Conservation (phyloP, 2,797 vertebrate species). For the Antrozous pallidus region DNA sequence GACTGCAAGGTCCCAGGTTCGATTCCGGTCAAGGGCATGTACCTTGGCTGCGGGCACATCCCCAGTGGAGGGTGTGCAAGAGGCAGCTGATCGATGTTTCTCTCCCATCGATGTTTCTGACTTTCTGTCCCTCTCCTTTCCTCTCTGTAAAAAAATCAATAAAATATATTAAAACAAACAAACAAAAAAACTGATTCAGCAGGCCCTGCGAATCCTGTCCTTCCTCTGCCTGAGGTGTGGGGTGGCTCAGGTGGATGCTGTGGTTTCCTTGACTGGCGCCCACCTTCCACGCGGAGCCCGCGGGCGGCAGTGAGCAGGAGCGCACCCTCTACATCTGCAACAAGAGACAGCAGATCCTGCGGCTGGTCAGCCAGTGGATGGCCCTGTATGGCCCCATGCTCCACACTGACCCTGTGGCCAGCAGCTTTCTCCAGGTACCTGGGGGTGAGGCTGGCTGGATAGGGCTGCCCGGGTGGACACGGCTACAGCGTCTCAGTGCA, state of each 20-base stretch:
- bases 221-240: accelerated
- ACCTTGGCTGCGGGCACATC: too few relatives aligned
- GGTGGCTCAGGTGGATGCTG: accelerated
- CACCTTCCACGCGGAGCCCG: conserved; percentile 90
- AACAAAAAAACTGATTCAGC: too few relatives aligned
- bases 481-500: background rate
- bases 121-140: too few relatives aligned
- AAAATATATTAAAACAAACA: too few relatives aligned
- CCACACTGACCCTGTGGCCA: conserved; percentile 86
- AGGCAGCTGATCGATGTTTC: too few relatives aligned
- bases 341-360: conserved; percentile 91
- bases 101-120: too few relatives aligned
- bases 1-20: too few relatives aligned
- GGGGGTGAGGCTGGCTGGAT: accelerated
- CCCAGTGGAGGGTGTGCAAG: too few relatives aligned
- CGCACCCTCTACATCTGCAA: conserved; percentile 87
- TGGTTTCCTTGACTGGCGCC: conserved; percentile 84
- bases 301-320: conserved; percentile 91
- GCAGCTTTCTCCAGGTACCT: conserved; percentile 90
- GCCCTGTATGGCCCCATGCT: conserved; percentile 88
- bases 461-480: accelerated
- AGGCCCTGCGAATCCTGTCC: background rate
- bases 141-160: too few relatives aligned
- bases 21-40: too few relatives aligned
- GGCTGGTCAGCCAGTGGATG: conserved; percentile 92